A percentile compares a stretch with the other conserved stretches of the same genome.
Conservation (phyloP, 1,140 invertebrate genomes). For the Drosophila nigromelanica region DNA sequence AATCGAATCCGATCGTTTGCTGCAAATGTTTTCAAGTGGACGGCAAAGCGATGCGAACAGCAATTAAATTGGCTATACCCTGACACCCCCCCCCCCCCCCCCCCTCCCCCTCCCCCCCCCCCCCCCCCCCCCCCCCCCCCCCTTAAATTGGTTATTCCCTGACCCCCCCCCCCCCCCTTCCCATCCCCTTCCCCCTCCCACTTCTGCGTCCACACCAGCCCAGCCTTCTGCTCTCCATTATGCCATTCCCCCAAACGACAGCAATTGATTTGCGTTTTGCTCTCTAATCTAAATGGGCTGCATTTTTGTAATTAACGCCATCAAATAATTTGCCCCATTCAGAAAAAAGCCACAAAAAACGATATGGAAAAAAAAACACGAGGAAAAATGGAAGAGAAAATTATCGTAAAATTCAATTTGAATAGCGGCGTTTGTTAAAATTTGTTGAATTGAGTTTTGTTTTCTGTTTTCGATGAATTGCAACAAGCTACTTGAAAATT, state of each 20-base stretch:
- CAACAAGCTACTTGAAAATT: conserved; percentile 44
- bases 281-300: conserved; percentile 51
- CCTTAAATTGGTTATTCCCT: conserved; percentile 14
- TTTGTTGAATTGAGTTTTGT: conserved; percentile 8
- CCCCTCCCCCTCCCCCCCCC: background rate
- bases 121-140: background rate
- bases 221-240: background rate
- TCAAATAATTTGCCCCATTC: conserved; percentile 40
- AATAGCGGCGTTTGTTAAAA: conserved; percentile 35
- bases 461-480: conserved; percentile 11
- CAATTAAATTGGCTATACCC: conserved; percentile 32
- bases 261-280: conserved; percentile 39
- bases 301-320: conserved; percentile 54
- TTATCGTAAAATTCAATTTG: conserved; percentile 37
- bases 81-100: background rate
- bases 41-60: conserved; percentile 13
- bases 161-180: background rate
- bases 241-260: conserved; percentile 2
- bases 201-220: too few relatives aligned
- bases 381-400: conserved; percentile 6
- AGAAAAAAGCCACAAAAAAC: background rate
- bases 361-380: background rate
- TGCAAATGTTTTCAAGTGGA: conserved; percentile 40
- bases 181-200: too few relatives aligned
- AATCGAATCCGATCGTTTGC: background rate